A percentile compares a stretch with the other conserved stretches of the same genome.
Conservation (phyloP, 1,140 invertebrate genomes). For the Tribolium castaneum region DNA sequence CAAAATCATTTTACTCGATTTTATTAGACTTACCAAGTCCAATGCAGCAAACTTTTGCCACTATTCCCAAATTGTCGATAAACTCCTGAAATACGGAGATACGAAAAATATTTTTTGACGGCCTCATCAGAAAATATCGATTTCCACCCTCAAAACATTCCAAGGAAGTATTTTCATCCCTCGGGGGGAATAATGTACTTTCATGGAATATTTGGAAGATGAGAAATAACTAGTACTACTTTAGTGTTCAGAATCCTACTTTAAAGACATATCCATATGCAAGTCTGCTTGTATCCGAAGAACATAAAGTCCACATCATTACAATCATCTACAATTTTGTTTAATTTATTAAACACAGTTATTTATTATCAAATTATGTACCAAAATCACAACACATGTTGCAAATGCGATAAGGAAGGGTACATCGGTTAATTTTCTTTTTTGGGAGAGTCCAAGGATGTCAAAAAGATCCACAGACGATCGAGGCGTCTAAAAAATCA, state of each 20-base stretch:
- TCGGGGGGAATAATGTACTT: background rate
- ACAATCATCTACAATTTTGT: background rate
- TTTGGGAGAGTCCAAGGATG: slow-evolving; percentile 2
- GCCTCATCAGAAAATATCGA: no score
- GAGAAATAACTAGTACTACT: background rate
- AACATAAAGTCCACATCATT: slow-evolving; percentile 13
- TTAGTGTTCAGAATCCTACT: slow-evolving; percentile 2
- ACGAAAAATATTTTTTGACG: no score
- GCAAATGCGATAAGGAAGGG: slow-evolving; percentile 1
- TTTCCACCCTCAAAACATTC: no score
- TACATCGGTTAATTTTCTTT: background rate
- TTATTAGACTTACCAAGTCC: background rate
- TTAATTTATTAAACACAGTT: background rate
- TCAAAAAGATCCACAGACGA: background rate
- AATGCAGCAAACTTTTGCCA: background rate
- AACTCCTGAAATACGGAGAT: no score
- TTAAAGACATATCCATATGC: background rate
- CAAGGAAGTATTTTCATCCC: no score
- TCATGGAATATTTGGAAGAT: no score
- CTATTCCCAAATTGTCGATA: no score
- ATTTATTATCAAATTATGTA: background rate
- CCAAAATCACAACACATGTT: background rate
- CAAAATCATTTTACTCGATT: background rate
- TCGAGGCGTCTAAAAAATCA: background rate
- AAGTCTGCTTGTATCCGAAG: background rate